Base-by-base conservation (phyloP, 2,888 invertebrate species). In the Eumacrocentrus americanus region DNA sequence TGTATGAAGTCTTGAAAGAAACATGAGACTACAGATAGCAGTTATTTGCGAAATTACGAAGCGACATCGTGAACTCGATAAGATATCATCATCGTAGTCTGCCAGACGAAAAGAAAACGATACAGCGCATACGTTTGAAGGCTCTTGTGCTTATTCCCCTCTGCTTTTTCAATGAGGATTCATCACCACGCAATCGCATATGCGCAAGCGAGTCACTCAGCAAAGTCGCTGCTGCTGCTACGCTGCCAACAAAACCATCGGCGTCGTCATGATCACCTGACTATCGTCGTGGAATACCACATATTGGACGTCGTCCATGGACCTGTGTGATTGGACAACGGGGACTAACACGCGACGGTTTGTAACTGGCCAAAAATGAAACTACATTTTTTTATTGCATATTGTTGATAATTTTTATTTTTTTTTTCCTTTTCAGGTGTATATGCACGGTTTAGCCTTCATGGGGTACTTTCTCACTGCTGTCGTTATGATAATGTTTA, bases 241-340 rank as follows among this genome's bases (percentile, higher is more conserved):
- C 71, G 40, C 58, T 46, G 70, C 67, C 25, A 9, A 29, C 16
- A 12, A 38, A 38, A 38, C 38, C 66, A 64, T 68, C 64, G 69
- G 67, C 69, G 67, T 70, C 70, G 70, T 72, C 71, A 72, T 68
- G 68, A 71, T 72, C 69, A 70, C 67, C 72, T 68, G 71, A 71
- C 67, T 71, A n/a, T n/a, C 70, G 72, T 68, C 67, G 66, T 62
- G 71, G 72, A 72, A 69, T 60, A 11, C 47, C 47, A 57, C 34
- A 48, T 44, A 54, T 29, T 29, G 4, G 29, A 14, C 11, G 44
- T 35, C 16, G 50, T 14, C 29, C 34, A 12, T 50, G 34, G 16
- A 50, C 7, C 20, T 50, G 29, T 29, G 29, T 29, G 9, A 12
- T 25, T 25, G 23, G 23, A 7, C 48, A 48, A n/a, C 9, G 16